These are phyloP conservation scores for Parapristionchus giblindavisi DNA, from an alignment of 2,888 invertebrate genomes.

Conservation along the genomic window DNA sequence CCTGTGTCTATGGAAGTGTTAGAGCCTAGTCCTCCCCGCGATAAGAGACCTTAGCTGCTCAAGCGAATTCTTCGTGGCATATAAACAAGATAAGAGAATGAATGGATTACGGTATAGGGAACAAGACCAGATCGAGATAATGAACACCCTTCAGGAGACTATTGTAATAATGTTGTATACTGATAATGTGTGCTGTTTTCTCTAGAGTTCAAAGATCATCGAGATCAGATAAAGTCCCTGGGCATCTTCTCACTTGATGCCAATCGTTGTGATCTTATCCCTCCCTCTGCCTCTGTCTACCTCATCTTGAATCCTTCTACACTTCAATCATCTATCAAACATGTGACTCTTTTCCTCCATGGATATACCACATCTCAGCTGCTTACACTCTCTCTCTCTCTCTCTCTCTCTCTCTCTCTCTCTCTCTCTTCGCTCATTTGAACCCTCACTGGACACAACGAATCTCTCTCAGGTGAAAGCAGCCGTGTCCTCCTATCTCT, in stretches of 20 bases:
- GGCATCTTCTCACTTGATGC: neutral
- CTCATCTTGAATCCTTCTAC: neutral
- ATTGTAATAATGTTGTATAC: too few species aligned
- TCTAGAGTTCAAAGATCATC: too few species aligned
- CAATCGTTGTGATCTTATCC: conserved; percentile 11
- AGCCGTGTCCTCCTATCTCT: neutral
- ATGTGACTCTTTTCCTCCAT: conserved; percentile 9
- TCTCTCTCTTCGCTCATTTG: neutral
- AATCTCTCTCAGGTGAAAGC: conserved; percentile 13
- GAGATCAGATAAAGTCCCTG: too few species aligned
- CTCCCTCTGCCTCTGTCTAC: neutral
- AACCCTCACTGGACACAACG: neutral
- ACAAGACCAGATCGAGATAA: too few species aligned
- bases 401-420: conserved; percentile 1
- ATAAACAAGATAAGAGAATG: too few species aligned
- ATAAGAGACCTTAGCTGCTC: too few species aligned
- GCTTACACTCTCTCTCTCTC: conserved; percentile 17
- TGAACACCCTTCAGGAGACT: too few species aligned
- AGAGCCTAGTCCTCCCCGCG: too few species aligned
- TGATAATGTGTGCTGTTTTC: too few species aligned
- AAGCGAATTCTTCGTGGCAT: too few species aligned
- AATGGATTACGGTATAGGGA: too few species aligned
- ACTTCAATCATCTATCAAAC: conserved; percentile 11
- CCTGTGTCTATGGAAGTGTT: too few species aligned
- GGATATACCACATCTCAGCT: neutral